Conservation (phyloP, 2,113 vertebrate species). For the Pedetes capensis region DNA sequence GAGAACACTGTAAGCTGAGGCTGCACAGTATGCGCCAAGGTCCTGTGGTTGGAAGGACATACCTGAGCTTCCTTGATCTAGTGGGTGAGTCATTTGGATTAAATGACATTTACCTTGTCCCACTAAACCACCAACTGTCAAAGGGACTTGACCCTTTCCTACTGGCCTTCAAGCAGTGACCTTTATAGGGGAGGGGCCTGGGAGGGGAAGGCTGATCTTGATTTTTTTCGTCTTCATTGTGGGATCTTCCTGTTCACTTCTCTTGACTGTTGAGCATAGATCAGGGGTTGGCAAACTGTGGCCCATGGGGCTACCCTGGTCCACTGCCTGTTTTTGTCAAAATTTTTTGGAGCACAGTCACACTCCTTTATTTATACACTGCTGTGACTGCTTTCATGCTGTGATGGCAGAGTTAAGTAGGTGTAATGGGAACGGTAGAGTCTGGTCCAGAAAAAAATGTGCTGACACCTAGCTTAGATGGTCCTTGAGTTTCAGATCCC, state of each 20-base stretch:
- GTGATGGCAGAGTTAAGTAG: background rate
- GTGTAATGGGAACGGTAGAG: background rate
- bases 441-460: background rate
- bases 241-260: background rate
- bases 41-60: background rate
- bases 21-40: background rate
- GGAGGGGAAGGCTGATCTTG: background rate
- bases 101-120: background rate
- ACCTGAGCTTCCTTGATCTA: background rate
- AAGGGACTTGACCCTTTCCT: background rate
- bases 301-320: background rate
- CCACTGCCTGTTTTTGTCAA: background rate
- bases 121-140: background rate
- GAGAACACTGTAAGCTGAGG: background rate
- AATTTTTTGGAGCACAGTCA: background rate
- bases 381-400: background rate
- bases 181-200: too few relatives aligned
- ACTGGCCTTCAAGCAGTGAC: background rate
- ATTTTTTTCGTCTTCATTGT: background rate
- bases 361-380: background rate
- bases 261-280: background rate
- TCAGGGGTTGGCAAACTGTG: background rate
- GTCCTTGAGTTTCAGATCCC: background rate
- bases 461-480: background rate
- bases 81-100: background rate